Conservation (phyloP, 2,113 vertebrate species). For the Elephantulus edwardii region DNA sequence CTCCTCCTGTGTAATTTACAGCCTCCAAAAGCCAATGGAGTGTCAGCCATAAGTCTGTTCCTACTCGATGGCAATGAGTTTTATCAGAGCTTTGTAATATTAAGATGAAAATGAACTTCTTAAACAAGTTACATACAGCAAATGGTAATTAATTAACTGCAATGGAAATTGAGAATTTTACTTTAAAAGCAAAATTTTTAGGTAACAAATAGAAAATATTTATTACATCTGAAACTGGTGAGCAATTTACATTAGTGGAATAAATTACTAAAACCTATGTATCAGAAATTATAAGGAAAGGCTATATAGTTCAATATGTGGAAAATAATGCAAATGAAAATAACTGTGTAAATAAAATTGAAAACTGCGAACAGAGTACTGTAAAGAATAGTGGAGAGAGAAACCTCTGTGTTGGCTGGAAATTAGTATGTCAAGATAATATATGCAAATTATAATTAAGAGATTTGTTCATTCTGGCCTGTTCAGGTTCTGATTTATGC, state of each 20-base stretch:
- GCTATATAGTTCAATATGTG: neutral
- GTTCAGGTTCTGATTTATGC: neutral
- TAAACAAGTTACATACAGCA: neutral
- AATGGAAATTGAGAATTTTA: neutral
- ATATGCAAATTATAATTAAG: neutral
- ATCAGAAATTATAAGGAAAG: conserved; percentile 23
- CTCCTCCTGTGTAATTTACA: no score
- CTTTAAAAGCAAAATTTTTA: neutral
- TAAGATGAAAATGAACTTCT: neutral
- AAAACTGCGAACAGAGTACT: neutral
- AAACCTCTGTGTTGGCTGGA: neutral
- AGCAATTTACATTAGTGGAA: neutral
- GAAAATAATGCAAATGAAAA: neutral
- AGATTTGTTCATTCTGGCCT: neutral
- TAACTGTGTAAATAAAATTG: neutral
- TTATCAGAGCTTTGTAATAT: no score
- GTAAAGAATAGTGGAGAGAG: neutral
- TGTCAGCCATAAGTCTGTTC: no score
- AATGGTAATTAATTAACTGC: neutral
- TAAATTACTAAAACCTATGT: neutral
- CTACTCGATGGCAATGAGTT: no score
- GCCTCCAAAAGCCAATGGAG: no score
- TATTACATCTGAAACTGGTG: neutral
- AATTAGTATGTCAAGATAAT: neutral
- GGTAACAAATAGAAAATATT: neutral